phyloP scores from a whole-genome alignment of 2,888 invertebrate genomes.

The Celastrina argiolus region DNA sequence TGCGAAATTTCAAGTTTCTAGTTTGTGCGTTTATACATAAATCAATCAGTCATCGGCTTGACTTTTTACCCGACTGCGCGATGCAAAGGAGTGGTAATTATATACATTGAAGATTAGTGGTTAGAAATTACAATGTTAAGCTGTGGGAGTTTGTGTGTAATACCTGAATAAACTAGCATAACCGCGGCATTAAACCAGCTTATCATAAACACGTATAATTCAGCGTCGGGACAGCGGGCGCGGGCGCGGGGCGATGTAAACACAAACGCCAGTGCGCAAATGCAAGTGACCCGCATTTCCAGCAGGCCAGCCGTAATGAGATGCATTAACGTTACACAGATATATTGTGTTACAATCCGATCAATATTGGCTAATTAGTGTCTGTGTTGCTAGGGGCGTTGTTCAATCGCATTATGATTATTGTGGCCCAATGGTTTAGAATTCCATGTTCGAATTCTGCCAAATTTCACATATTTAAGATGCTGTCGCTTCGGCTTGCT shows the following conservation, averaged over 20 bases:
- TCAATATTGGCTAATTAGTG: constrained; percentile 64
- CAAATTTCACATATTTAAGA: too few species aligned
- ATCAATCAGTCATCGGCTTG: too few species aligned
- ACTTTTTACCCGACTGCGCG: too few species aligned
- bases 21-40: too few species aligned
- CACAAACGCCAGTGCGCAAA: constrained; percentile 31
- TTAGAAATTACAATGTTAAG: neutral
- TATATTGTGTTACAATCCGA: constrained; percentile 47
- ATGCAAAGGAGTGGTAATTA: too few species aligned
- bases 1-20: too few species aligned
- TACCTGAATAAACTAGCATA: constrained; percentile 2
- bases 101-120: too few species aligned
- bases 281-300: constrained; percentile 64
- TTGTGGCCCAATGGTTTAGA: too few species aligned
- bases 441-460: too few species aligned
- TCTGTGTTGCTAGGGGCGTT: constrained; percentile 38
- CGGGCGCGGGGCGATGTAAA: neutral
- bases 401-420: neutral
- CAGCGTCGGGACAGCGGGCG: neutral
- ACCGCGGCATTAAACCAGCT: neutral
- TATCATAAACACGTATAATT: constrained; percentile 4
- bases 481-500: too few species aligned
- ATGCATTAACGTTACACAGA: constrained; percentile 42
- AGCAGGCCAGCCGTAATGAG: constrained; percentile 66
- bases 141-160: neutral